Conservation (phyloP, 2,888 invertebrate genomes). For the Pherbina coryleti region DNA sequence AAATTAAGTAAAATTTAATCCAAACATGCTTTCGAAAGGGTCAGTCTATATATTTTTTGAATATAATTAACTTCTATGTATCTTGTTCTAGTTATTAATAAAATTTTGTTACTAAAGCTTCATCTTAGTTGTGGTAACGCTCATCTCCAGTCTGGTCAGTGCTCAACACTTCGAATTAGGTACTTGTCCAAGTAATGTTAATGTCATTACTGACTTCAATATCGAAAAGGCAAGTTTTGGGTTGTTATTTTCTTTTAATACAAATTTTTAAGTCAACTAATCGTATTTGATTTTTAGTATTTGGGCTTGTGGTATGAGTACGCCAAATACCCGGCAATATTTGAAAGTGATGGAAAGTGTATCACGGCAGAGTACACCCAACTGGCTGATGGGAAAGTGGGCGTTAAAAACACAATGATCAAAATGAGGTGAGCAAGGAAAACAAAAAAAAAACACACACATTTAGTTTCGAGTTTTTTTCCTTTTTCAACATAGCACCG, state of each 20-base stretch:
- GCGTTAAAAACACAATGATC: conserved; percentile 67
- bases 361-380: conserved; percentile 75
- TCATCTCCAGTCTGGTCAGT: too few species aligned
- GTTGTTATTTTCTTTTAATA: not conserved
- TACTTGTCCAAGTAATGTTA: not conserved
- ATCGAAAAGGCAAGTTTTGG: not conserved
- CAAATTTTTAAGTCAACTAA: too few species aligned
- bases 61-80: too few species aligned
- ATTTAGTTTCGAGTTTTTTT: not conserved
- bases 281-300: conserved; percentile 69
- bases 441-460: not conserved
- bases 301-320: conserved; percentile 82
- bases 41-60: too few species aligned
- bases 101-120: too few species aligned
- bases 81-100: too few species aligned
- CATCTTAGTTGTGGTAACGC: too few species aligned
- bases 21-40: too few species aligned
- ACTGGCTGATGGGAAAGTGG: conserved; percentile 69
- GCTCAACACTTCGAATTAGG: too few species aligned
- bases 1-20: too few species aligned
- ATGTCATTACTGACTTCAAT: not conserved
- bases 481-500: conserved; percentile 33
- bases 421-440: conserved; percentile 40
- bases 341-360: conserved; percentile 79
- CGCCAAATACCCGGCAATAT: conserved; percentile 78